These are phyloP conservation scores for Drosophila quinaria DNA, from an alignment of 2,888 invertebrate species.

Conservation along the genomic window DNA sequence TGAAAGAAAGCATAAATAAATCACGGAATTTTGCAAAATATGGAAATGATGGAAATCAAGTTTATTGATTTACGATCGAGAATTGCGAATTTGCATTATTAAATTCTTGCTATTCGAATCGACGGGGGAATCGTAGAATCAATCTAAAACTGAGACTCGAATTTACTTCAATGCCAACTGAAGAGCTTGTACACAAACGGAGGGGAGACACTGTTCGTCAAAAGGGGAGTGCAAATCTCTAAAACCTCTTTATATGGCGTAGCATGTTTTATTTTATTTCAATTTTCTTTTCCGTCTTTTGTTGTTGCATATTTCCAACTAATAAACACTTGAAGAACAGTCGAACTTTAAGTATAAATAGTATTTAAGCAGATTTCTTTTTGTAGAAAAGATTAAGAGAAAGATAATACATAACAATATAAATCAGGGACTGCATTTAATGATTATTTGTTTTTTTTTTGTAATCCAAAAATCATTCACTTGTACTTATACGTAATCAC, in stretches of 20 bases:
- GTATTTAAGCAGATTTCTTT: constrained; percentile 12
- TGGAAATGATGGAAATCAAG: constrained; percentile 32
- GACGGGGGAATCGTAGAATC: constrained; percentile 26
- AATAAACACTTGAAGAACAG: constrained; percentile 53
- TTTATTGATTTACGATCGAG: constrained; percentile 38
- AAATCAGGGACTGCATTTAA: no score
- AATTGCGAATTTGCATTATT: constrained; percentile 18
- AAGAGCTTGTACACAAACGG: constrained; percentile 2
- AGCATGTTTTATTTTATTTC: constrained; percentile 15
- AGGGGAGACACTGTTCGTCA: no score
- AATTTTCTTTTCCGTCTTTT: constrained; percentile 20
- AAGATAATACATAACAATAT: neutral
- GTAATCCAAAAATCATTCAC: no score
- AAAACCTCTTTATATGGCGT: constrained; percentile 31
- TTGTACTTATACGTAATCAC: no score
- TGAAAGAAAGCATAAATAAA: constrained; percentile 22
- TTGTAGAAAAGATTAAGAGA: neutral
- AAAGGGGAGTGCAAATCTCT: neutral
- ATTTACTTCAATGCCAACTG: constrained; percentile 48
- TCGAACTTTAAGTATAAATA: constrained; percentile 14
- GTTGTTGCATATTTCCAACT: constrained; percentile 46
- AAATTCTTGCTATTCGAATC: constrained; percentile 23
- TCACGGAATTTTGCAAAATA: constrained; percentile 4
- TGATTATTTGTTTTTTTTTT: no score
- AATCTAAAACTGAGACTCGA: constrained; percentile 21